Percentiles rank a stretch among this genome's conserved stretches.
phyloP scores from a whole-genome alignment of 2,888 invertebrate species.

The Leucozona laternaria region DNA sequence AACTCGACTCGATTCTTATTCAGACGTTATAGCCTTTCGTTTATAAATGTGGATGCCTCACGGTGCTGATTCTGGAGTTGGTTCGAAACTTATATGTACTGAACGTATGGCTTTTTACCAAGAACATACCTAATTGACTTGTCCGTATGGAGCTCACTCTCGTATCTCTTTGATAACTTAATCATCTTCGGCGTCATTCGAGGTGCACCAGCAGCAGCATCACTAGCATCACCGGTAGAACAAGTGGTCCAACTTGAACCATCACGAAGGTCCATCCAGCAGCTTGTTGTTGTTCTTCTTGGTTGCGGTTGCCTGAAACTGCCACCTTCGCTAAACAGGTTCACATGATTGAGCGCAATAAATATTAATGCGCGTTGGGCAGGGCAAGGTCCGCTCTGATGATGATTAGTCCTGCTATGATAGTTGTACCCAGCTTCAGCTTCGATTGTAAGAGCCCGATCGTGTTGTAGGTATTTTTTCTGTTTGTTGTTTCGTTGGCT shows the following conservation, averaged over 20 bases:
- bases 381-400: conserved; percentile 20
- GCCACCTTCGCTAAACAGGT: conserved; percentile 34
- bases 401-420: conserved; percentile 26
- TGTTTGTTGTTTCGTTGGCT: conserved; percentile 24
- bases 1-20: neutral
- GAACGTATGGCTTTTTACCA: conserved; percentile 34
- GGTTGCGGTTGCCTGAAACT: conserved; percentile 33
- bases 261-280: conserved; percentile 28
- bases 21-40: neutral
- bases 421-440: conserved; percentile 7
- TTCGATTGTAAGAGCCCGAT: conserved; percentile 33
- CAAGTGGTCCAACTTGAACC: conserved; percentile 59
- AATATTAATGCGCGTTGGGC: conserved; percentile 65
- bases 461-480: conserved; percentile 32
- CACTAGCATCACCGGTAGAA: conserved; percentile 3
- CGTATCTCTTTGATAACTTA: conserved; percentile 68
- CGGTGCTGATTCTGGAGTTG: conserved; percentile 38
- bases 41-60: conserved; percentile 38
- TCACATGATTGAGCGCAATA: conserved; percentile 74
- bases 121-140: conserved; percentile 71
- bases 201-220: conserved; percentile 13
- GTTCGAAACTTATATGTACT: neutral
- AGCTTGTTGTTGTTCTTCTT: conserved; percentile 10
- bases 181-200: conserved; percentile 59
- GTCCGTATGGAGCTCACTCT: conserved; percentile 56